Percentiles rank a stretch among this genome's conserved stretches.
These are phyloP conservation scores for Baryphthengus martii DNA, from an alignment of 2,113 vertebrate species.

Conservation along the genomic window DNA sequence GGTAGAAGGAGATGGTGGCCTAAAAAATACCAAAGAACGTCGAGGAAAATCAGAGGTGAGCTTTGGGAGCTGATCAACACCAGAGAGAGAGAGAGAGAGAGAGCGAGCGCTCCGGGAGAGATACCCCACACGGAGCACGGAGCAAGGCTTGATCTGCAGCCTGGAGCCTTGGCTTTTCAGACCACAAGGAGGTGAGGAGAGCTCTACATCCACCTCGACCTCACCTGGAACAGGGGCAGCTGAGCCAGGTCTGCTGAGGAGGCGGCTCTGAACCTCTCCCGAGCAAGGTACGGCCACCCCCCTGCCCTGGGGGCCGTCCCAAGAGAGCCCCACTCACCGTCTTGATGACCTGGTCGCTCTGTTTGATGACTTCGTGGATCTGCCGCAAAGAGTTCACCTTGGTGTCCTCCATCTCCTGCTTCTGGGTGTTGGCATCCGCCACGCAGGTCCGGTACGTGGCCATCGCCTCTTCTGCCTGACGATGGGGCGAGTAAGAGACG, in stretches of 20 bases:
- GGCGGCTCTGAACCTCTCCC: background rate
- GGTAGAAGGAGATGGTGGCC: constrained; percentile 97
- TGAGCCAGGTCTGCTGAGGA: background rate
- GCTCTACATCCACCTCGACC: accelerated
- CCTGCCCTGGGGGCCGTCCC: background rate
- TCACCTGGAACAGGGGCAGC: background rate
- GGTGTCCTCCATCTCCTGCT: constrained; percentile 92
- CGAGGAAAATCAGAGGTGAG: accelerated
- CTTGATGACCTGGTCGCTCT: constrained; percentile 91
- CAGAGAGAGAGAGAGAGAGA: background rate
- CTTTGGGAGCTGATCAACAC: accelerated
- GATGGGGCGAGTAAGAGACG: background rate
- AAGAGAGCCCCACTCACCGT: constrained; percentile 71
- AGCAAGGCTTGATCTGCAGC: accelerated
- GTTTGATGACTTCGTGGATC: constrained; percentile 92
- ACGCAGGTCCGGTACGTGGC: constrained; percentile 91
- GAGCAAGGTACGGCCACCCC: background rate
- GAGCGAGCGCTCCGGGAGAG: background rate
- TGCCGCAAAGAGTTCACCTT: constrained; percentile 91
- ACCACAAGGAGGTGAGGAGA: background rate
- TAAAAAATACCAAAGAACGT: background rate
- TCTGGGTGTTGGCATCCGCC: constrained; percentile 88
- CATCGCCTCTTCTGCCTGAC: constrained; percentile 92
- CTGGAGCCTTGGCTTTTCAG: background rate
- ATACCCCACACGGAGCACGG: accelerated